Evolutionary conservation across 2,113 vertebrate species (phyloP).

Genomic region (Parotia lawesii): DNA sequence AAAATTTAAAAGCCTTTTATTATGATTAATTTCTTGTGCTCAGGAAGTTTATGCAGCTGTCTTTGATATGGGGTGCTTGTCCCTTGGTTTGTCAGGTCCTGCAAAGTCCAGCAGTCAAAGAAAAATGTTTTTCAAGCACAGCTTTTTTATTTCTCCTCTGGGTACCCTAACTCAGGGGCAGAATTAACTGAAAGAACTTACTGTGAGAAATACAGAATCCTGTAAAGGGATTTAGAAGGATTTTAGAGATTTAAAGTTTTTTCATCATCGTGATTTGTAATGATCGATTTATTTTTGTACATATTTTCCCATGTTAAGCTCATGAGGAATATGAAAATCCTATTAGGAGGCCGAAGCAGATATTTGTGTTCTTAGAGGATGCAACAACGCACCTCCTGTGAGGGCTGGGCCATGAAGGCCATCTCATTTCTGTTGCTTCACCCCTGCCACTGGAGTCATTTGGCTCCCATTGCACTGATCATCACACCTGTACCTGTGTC

Average conservation of each 20-base stretch:
- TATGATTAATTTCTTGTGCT: conserved; percentile 52
- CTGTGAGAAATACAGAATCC: conserved; percentile 40
- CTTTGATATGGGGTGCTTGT: not conserved
- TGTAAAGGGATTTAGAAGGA: conserved; percentile 47
- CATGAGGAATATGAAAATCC: conserved; percentile 42
- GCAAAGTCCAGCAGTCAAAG: conserved; percentile 25
- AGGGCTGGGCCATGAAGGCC: not conserved
- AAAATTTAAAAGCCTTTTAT: conserved; percentile 21
- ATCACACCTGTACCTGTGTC: not conserved
- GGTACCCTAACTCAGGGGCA: conserved; percentile 17
- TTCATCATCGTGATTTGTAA: conserved; percentile 36
- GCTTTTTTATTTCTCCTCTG: conserved; percentile 28
- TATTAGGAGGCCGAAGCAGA: conserved; percentile 19
- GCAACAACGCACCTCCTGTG: not conserved
- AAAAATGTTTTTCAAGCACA: conserved; percentile 4
- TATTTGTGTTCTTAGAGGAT: not conserved
- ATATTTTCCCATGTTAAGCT: conserved; percentile 43
- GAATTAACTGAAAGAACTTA: conserved; percentile 22
- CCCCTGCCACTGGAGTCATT: not conserved
- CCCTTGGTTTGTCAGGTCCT: not conserved
- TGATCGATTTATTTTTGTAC: conserved; percentile 10
- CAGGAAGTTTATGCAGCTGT: conserved; percentile 58
- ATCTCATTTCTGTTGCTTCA: not conserved
- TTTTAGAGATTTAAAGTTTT: conserved; percentile 50
- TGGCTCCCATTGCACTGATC: not conserved